Base-by-base conservation (phyloP, 2,888 invertebrate genomes). In the Nomada goodeniana region DNA sequence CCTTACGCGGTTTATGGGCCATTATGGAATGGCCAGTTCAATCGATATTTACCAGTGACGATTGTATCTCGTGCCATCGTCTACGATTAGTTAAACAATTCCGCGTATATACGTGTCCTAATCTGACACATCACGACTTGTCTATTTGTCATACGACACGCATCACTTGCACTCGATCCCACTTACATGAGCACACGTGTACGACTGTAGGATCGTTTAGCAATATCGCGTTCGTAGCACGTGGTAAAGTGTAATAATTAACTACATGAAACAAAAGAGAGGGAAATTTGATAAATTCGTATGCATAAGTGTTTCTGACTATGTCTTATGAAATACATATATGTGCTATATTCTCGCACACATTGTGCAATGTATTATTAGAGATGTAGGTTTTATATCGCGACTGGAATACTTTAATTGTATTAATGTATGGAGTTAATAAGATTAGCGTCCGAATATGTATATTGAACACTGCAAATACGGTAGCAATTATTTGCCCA, bases 31-130 rank as follows among this genome's bases (percentile, higher is more conserved):
- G 18, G 5, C 70, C 26, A 60, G 69, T 2, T 69, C 47, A 65
- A 44, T 69, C n/a, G 55, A 77, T 64, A 69, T 85, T 68, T 47
- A 47, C 47, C 15, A 47, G 47, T 72, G 53, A 44, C 60, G 57
- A 61, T 61, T 76, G 63, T 36, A 60, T 53, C 15, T 61, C 74
- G 63, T 36, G 57, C 59, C 15, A 53, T 20, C 42, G 52, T 26
- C 52, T 10, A 11, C 57, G 57, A 47, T 75, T 44, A 36, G n/a
- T 71, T 26, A 57, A 75, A 68, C 57, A 63, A 15, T 23, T 68
- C 23, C 47, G 13, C 60, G 36, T n/a, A 3, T 36, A 36, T 36
- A 36, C 47, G 1, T 13, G 67, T 44, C 53, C 68, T 23, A 42
- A 60, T 60, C 50, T 42, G 18, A 44, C n/a, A 20, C 55, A 23